phyloP scores from a whole-genome alignment of 2,113 vertebrate species.

The Leptocoma aspasia region DNA sequence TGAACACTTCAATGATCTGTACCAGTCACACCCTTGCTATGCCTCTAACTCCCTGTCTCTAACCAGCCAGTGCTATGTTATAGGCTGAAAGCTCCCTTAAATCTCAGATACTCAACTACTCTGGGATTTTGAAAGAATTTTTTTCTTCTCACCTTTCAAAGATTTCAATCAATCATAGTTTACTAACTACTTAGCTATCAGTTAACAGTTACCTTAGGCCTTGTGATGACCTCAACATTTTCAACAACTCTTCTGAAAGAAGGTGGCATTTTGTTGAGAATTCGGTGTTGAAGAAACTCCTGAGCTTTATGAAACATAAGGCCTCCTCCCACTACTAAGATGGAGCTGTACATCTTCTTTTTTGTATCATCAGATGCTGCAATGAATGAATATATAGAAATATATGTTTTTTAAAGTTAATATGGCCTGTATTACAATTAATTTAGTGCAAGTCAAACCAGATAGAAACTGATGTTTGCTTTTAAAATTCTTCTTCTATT shows the following conservation, averaged over 20 bases:
- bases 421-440: not conserved
- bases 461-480: not conserved
- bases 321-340: conserved; percentile 94
- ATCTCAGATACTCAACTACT: not conserved
- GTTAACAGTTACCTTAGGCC: conserved; percentile 85
- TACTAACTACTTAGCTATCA: not conserved
- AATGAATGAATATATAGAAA: not conserved
- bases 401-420: not conserved
- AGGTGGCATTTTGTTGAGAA: conserved; percentile 99
- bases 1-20: not conserved
- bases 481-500: not conserved
- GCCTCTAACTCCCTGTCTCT: not conserved
- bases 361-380: conserved; percentile 97
- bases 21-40: not conserved
- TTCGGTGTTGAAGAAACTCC: conserved; percentile 94
- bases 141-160: not conserved
- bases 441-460: not conserved
- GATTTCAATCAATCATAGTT: not conserved
- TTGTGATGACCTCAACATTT: conserved; percentile 95
- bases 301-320: conserved; percentile 94
- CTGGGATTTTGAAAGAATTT: not conserved
- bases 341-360: conserved; percentile 98
- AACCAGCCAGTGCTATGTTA: not conserved
- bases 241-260: conserved; percentile 95
- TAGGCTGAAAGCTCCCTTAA: not conserved